phyloP scores from a whole-genome alignment of 2,888 invertebrate species.

The Noctuana brunneofusca region DNA sequence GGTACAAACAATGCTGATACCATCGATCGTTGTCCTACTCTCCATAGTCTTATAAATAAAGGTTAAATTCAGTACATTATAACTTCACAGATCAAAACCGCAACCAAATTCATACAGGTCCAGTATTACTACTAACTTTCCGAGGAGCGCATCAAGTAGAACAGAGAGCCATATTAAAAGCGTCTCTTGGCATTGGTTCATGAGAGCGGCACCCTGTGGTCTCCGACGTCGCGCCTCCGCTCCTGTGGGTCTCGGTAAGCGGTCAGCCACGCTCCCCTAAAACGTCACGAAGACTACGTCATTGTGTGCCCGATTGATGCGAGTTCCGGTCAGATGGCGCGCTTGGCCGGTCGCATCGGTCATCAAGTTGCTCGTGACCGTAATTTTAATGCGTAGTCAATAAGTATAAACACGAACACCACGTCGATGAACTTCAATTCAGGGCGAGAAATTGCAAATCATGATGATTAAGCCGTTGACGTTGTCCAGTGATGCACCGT shows the following conservation, averaged over 20 bases:
- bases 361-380: conserved; percentile 20
- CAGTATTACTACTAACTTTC: conserved; percentile 56
- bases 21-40: conserved; percentile 15
- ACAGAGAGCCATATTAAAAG: conserved; percentile 55
- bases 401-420: conserved; percentile 13
- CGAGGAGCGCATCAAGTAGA: conserved; percentile 48
- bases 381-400: conserved; percentile 24
- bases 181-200: conserved; percentile 51
- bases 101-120: neutral
- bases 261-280: conserved; percentile 10
- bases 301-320: conserved; percentile 4
- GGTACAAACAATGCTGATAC: conserved; percentile 1
- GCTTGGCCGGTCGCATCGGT: conserved; percentile 9
- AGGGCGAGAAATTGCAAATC: neutral
- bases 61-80: neutral
- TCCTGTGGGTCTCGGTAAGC: neutral
- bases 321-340: conserved; percentile 18
- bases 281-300: conserved; percentile 24
- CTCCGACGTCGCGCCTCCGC: neutral
- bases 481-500: neutral
- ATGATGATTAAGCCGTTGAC: neutral
- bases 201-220: conserved; percentile 28
- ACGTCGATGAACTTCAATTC: neutral
- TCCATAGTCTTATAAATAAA: neutral
- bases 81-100: neutral